phyloP scores from a whole-genome alignment of 2,113 vertebrate species.

The Amia ocellicauda region DNA sequence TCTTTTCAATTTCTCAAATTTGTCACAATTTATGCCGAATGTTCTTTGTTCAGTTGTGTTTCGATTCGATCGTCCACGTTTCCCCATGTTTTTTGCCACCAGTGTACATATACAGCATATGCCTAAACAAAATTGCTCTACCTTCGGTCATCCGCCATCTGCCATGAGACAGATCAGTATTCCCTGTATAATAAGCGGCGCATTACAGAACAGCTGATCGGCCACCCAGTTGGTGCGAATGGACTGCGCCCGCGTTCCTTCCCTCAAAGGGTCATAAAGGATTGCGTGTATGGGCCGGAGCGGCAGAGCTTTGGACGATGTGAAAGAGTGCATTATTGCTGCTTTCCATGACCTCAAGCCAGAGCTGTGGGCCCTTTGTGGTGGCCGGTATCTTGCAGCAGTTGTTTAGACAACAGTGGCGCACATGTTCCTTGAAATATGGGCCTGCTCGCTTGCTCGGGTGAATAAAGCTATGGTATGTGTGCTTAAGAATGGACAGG shows the following conservation, averaged over 20 bases:
- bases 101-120: no score
- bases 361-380: constrained; percentile 50
- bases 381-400: constrained; percentile 48
- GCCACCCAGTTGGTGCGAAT: constrained; percentile 67
- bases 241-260: constrained; percentile 55
- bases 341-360: constrained; percentile 68
- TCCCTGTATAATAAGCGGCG: constrained; percentile 49
- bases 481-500: constrained; percentile 61
- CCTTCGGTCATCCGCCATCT: no score
- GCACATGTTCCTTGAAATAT: constrained; percentile 73
- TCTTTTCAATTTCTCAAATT: no score
- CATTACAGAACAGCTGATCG: constrained; percentile 47
- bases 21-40: no score
- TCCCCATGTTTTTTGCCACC: no score
- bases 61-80: no score
- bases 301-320: constrained; percentile 22
- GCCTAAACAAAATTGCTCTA: no score
- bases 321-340: constrained; percentile 65
- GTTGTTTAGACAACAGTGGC: constrained; percentile 74
- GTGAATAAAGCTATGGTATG: constrained; percentile 67
- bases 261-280: constrained; percentile 40
- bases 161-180: constrained; percentile 22
- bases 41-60: no score
- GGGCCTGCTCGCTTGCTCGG: constrained; percentile 56
- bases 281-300: constrained; percentile 31